A percentile compares a stretch with the other conserved stretches of the same genome.
These are phyloP conservation scores for Lytechinus variegatus DNA, from an alignment of 35 echinoderm and acorn worm species.

Conservation along the genomic window DNA sequence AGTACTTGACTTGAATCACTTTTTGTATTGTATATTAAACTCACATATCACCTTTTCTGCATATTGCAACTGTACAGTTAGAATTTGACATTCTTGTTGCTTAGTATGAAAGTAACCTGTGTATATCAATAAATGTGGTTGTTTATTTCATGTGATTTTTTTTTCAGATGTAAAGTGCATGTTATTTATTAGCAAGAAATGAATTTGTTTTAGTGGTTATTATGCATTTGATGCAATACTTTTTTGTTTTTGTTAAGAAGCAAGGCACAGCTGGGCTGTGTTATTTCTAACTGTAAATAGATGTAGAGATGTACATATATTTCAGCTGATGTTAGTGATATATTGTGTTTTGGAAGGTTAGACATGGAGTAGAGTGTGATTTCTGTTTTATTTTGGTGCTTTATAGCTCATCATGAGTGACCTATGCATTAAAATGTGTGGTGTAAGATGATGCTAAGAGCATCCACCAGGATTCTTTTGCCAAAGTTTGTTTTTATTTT, in stretches of 20 bases:
- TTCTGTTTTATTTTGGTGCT: conserved; percentile 4
- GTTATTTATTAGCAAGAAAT: not conserved
- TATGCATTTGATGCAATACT: conserved; percentile 2
- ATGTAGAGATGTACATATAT: conserved; percentile 5
- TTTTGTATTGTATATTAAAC: conserved; percentile 1
- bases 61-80: not conserved
- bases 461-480: too few relatives aligned
- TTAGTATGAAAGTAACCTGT: not conserved
- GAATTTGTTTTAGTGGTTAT: not conserved
- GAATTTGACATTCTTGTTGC: not conserved
- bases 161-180: not conserved
- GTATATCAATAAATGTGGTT: not conserved
- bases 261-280: not conserved
- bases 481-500: too few relatives aligned
- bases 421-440: not conserved
- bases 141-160: too few relatives aligned
- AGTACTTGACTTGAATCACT: not conserved
- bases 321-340: not conserved
- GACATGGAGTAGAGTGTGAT: not conserved
- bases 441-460: not conserved
- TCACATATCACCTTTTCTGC: not conserved
- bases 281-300: not conserved
- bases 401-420: not conserved
- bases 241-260: not conserved
- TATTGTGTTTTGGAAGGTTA: not conserved